Percentiles rank a stretch among this genome's conserved stretches.
Evolutionary conservation across 2,797 vertebrate species (phyloP).

Genomic region (Oreortyx pictus): DNA sequence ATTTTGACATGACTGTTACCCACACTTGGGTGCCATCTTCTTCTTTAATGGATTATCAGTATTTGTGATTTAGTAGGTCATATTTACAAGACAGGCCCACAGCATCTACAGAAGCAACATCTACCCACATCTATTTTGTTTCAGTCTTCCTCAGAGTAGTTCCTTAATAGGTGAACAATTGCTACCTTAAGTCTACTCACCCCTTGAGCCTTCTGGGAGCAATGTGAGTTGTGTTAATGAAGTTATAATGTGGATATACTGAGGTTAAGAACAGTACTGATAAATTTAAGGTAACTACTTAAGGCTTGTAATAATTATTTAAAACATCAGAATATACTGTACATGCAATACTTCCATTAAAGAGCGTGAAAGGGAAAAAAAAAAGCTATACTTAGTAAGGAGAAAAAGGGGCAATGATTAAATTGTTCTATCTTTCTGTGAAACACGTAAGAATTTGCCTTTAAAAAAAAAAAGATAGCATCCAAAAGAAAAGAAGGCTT

Average conservation of each 20-base stretch:
- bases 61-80: background rate
- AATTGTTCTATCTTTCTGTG: background rate
- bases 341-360: background rate
- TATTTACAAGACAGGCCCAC: background rate
- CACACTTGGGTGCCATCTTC: background rate
- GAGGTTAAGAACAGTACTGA: background rate
- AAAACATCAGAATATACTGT: background rate
- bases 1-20: background rate
- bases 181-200: background rate
- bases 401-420: slow-evolving; percentile 5
- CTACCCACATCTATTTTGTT: background rate
- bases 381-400: background rate
- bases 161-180: background rate
- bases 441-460: slow-evolving; percentile 1
- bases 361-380: background rate
- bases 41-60: background rate
- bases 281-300: background rate
- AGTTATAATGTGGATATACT: background rate
- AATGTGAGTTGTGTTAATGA: background rate
- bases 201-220: background rate
- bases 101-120: background rate
- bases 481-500: background rate
- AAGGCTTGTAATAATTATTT: background rate
- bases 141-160: background rate
- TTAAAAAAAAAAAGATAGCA: background rate